Evolutionary conservation across 2,888 invertebrate genomes (phyloP), one percentile per base, ranked within the genome.

Genomic region (Portevinia maculata): DNA sequence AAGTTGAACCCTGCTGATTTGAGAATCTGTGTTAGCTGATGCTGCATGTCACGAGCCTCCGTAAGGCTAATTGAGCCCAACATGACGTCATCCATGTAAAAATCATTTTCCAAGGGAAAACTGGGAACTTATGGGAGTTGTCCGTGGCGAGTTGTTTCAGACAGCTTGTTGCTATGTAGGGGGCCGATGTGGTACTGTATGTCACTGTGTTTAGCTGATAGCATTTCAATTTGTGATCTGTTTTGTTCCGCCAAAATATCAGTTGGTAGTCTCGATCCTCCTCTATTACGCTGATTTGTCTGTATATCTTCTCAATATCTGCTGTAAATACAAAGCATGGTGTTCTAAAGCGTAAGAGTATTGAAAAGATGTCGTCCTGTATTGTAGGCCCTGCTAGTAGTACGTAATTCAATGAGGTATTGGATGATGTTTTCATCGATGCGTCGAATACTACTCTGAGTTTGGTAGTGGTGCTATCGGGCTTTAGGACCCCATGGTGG

Each of bases 81-180:
- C 65, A 85, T 78, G 4, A 85, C 59, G 41, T 86, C 84, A 53
- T 85, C 85, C 6, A 86, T 78, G 37, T 86, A 85, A 34, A 81
- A 83, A 19, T 85, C 73, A 3, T 74, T 62, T 48, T 24, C 24
- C 6, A 85, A 37, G 6, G 62, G n/a, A n/a, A n/a, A n/a, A n/a
- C n/a, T 0, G 86, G 85, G 55, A 55, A 85, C 9, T 46, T 70
- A 0, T 17, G 4, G 17, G 30, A 8, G 37, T 67, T 70, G 13
- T 84, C 67, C 2, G 28, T 21, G 1, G 84, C 85, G 6, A 85
- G 30, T 34, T 84, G 65, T n/a, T 75, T 74, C 5, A 87, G 21
- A 6, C 71, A 59, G 28, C 13, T 11, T 1, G 48, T 48, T 9
- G 48, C 48, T 48, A 48, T 6, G 8, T 28, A 50, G 8, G 48